Evolutionary conservation across 2,888 invertebrate species (phyloP).

Genomic region (Loripinus fragilis): DNA sequence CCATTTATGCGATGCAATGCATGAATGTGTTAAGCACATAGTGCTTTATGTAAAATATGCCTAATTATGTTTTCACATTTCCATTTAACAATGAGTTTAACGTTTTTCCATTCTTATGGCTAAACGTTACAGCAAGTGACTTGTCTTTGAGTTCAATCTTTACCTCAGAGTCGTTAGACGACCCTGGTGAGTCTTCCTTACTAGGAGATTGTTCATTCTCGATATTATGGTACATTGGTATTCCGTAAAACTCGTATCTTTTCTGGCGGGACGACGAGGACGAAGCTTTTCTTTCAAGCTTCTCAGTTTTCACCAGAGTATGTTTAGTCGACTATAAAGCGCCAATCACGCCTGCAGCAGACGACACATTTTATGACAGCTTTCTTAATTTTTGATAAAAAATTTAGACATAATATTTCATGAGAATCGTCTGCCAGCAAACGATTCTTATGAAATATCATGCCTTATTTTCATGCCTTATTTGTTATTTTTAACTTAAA

Average conservation of each 20-base stretch:
- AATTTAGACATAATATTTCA: too few species aligned
- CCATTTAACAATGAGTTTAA: not conserved
- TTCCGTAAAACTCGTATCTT: slow-evolving; percentile 3
- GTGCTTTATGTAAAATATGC: too few species aligned
- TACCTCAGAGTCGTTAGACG: not conserved
- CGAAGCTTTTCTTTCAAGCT: not conserved
- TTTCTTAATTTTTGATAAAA: too few species aligned
- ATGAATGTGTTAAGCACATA: too few species aligned
- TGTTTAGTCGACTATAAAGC: not conserved
- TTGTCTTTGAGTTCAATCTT: slow-evolving; percentile 3
- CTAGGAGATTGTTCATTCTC: not conserved
- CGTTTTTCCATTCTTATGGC: not conserved
- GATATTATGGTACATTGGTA: not conserved
- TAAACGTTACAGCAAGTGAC: not conserved
- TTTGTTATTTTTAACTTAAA: too few species aligned
- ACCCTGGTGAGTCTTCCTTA: not conserved
- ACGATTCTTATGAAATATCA: too few species aligned
- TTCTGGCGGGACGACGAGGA: not conserved
- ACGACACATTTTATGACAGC: too few species aligned
- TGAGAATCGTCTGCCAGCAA: too few species aligned
- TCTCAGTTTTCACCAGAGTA: not conserved
- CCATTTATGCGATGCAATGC: too few species aligned
- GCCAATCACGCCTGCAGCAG: too few species aligned
- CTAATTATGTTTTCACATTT: not conserved
- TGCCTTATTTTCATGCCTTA: too few species aligned